Conservation (phyloP, 2,113 vertebrate genomes). For the Cyprinodon variegatus region DNA sequence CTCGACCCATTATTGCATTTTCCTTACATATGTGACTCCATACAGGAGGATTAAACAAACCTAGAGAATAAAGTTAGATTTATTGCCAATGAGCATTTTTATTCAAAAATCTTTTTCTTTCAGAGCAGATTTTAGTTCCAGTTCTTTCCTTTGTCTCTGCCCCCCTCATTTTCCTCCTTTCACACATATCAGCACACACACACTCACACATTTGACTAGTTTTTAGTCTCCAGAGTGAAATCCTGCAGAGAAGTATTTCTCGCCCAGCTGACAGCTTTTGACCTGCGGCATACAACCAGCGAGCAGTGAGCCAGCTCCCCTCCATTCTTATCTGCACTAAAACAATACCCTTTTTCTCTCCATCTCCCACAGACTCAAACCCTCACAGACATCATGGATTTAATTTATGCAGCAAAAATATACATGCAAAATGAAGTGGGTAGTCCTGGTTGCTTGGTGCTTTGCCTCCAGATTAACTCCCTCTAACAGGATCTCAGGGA, state of each 20-base stretch:
- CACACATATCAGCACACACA: constrained; percentile 12
- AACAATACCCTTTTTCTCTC: neutral
- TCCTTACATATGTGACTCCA: neutral
- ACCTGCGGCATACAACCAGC: constrained; percentile 55
- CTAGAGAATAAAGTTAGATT: neutral
- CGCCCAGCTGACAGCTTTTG: constrained; percentile 64
- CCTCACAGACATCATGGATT: neutral
- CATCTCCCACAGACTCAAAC: constrained; percentile 1
- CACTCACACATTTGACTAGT: constrained; percentile 1
- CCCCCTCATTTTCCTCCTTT: neutral
- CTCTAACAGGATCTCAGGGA: constrained; percentile 3
- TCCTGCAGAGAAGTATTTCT: constrained; percentile 54
- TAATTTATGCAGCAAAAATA: constrained; percentile 17
- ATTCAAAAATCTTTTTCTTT: neutral
- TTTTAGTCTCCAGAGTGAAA: constrained; percentile 37
- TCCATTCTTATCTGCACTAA: constrained; percentile 38
- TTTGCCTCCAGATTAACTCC: constrained; percentile 20
- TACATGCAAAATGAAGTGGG: constrained; percentile 15
- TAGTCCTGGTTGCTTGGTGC: constrained; percentile 14
- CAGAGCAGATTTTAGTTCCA: constrained; percentile 18
- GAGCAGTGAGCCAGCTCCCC: constrained; percentile 6
- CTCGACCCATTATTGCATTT: neutral
- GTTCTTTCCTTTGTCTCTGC: constrained; percentile 24
- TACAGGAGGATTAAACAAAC: neutral
- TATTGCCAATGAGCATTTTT: neutral